Conservation (phyloP, 2,113 vertebrate species). For the Catagonus wagneri region DNA sequence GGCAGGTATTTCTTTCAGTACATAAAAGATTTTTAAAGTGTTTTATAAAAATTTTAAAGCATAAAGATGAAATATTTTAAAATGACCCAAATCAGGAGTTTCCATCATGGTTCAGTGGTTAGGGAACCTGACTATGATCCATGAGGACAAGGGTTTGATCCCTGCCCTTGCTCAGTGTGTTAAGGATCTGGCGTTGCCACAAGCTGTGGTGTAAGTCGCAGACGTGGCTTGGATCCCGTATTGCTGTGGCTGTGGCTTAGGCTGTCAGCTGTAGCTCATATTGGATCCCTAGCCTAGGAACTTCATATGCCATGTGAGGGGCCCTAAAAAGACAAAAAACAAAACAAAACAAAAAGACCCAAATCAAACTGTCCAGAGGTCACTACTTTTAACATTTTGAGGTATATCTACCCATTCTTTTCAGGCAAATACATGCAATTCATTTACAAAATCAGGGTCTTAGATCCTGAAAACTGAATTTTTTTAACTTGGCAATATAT, state of each 20-base stretch:
- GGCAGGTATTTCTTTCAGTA: neutral
- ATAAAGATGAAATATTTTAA: neutral
- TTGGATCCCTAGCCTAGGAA: too few species aligned
- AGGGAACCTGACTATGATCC: too few species aligned
- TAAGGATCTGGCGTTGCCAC: too few species aligned
- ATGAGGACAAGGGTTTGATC: too few species aligned
- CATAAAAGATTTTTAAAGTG: neutral
- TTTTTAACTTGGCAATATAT: neutral
- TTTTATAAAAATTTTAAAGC: conserved; percentile 11
- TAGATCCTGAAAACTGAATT: neutral
- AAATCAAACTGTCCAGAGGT: neutral
- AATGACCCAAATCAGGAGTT: neutral
- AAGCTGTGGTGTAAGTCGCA: too few species aligned
- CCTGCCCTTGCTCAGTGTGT: too few species aligned
- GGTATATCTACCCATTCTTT: neutral
- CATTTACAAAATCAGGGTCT: neutral
- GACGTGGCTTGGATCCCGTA: too few species aligned
- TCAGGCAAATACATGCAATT: neutral
- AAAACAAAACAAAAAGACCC: neutral
- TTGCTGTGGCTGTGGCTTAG: too few species aligned
- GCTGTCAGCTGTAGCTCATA: too few species aligned
- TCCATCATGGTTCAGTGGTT: too few species aligned
- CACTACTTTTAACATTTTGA: neutral
- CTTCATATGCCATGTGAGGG: too few species aligned
- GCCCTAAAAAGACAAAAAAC: too few species aligned